A percentile compares a stretch with the other conserved stretches of the same genome.
These are phyloP conservation scores for Perdita meconis DNA, from an alignment of 2,888 invertebrate genomes.

Conservation along the genomic window DNA sequence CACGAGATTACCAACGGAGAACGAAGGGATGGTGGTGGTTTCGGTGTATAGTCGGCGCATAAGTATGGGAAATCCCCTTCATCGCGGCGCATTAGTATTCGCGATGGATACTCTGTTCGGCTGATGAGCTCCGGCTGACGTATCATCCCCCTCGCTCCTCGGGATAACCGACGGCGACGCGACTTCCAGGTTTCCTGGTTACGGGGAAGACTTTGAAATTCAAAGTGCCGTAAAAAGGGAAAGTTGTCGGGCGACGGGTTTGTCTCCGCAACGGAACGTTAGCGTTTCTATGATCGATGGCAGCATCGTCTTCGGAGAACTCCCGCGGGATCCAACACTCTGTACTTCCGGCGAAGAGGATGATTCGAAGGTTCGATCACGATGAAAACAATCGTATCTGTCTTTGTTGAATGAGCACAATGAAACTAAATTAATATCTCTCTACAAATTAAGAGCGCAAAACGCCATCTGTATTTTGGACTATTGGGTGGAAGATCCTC, in stretches of 20 bases:
- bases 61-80: slow-evolving; percentile 36
- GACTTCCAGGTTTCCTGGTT: slow-evolving; percentile 32
- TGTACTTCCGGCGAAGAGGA: no score
- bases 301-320: neutral
- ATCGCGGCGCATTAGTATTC: slow-evolving; percentile 77
- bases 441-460: no score
- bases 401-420: no score
- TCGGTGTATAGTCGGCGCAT: slow-evolving; percentile 15
- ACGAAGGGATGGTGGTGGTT: neutral
- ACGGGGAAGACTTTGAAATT: slow-evolving; percentile 48
- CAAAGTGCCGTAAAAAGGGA: slow-evolving; percentile 56
- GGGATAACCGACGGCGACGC: slow-evolving; percentile 32
- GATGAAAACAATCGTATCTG: no score
- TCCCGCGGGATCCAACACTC: slow-evolving; percentile 32
- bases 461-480: no score
- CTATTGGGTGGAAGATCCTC: no score
- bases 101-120: slow-evolving; percentile 70
- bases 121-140: slow-evolving; percentile 77
- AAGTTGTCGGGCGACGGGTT: slow-evolving; percentile 53
- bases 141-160: slow-evolving; percentile 62
- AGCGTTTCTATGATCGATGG: slow-evolving; percentile 49
- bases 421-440: no score
- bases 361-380: no score
- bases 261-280: slow-evolving; percentile 7
- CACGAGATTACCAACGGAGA: slow-evolving; percentile 40